Conservation (phyloP, 2,113 vertebrate genomes). For the Melanerpes aurifrons region DNA sequence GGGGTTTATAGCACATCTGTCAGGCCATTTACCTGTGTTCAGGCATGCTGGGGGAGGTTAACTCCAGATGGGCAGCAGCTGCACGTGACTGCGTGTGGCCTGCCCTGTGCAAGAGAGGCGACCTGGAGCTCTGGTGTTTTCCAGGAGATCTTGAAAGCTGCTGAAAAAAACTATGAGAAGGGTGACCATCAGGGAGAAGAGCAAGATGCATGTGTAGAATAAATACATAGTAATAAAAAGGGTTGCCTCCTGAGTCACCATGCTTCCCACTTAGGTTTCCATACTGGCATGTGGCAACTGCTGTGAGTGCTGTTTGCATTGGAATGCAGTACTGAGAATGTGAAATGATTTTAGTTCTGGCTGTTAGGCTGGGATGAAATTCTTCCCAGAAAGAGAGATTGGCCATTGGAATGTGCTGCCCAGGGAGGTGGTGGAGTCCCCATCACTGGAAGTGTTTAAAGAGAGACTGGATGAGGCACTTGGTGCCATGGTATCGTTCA, state of each 20-base stretch:
- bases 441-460: too few species aligned
- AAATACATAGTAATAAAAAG: constrained; percentile 27
- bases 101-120: fast-evolving
- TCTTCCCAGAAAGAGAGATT: too few species aligned
- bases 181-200: not conserved
- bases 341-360: not conserved
- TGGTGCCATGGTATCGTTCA: too few species aligned
- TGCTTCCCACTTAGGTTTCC: constrained; percentile 19
- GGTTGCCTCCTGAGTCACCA: not conserved
- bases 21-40: not conserved
- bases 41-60: not conserved
- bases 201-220: constrained; percentile 25
- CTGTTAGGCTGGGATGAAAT: not conserved
- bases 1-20: not conserved
- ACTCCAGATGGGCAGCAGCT: not conserved
- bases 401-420: too few species aligned
- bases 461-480: too few species aligned
- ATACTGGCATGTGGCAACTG: not conserved
- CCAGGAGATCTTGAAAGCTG: not conserved
- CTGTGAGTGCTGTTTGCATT: constrained; percentile 15
- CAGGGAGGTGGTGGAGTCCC: too few species aligned
- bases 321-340: not conserved
- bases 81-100: not conserved
- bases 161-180: not conserved
- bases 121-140: not conserved